Percentiles rank a stretch among this genome's conserved stretches.
phyloP scores from a whole-genome alignment of 2,113 vertebrate species.

The Embiotoca jacksoni region DNA sequence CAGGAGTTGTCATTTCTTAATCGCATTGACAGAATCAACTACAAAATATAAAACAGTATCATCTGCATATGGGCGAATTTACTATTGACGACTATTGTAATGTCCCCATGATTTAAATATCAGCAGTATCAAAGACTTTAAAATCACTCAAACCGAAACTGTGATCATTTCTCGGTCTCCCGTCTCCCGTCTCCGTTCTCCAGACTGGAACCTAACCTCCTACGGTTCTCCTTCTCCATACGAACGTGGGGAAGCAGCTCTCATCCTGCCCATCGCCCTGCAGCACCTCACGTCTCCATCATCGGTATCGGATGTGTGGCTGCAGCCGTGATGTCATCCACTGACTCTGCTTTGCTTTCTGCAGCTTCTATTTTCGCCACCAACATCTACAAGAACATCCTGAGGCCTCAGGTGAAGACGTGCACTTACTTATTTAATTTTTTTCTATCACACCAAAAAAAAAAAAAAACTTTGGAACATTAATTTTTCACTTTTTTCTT shows the following conservation, averaged over 20 bases:
- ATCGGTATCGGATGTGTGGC: constrained; percentile 60
- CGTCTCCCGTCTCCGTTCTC: background rate
- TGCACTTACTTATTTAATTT: background rate
- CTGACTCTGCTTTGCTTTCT: constrained; percentile 75
- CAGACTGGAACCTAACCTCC: constrained; percentile 66
- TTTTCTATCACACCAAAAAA: no score
- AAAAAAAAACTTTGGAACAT: background rate
- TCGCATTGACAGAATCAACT: no score
- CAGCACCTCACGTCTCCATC: constrained; percentile 59
- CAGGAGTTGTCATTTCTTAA: no score
- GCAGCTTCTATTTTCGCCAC: constrained; percentile 68
- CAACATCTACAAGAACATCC: constrained; percentile 60
- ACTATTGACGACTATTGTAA: no score
- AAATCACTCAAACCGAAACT: no score
- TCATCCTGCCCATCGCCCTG: constrained; percentile 53
- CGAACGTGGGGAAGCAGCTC: constrained; percentile 49
- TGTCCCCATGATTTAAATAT: no score
- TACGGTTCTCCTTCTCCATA: constrained; percentile 41
- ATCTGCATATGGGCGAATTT: no score
- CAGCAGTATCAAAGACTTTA: no score
- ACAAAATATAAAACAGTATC: no score
- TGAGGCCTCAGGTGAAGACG: constrained; percentile 26
- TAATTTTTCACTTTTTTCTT: background rate
- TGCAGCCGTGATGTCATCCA: constrained; percentile 71
- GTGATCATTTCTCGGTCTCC: no score